Evolutionary conservation across 2,888 invertebrate genomes (phyloP).

Genomic region (Eulithis testata): DNA sequence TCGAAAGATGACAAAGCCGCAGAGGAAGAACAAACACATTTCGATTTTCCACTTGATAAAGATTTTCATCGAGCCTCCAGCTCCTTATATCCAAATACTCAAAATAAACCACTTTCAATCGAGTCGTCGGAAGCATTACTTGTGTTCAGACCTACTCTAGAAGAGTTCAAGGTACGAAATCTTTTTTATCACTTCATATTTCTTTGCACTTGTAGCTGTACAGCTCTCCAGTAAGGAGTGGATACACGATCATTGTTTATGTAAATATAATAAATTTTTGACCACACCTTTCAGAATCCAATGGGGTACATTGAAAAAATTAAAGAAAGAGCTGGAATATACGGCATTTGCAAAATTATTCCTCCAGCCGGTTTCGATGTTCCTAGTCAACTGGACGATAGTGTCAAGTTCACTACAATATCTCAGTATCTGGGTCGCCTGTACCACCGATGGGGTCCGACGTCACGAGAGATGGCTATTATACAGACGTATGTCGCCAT

Average conservation of each 20-base stretch:
- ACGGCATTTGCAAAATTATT: constrained; percentile 94
- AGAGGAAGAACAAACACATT: too few species aligned
- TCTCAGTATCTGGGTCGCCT: constrained; percentile 96
- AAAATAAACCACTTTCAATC: too few species aligned
- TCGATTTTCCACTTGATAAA: too few species aligned
- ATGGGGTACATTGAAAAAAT: constrained; percentile 17
- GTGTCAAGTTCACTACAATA: constrained; percentile 93
- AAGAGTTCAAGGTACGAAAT: constrained; percentile 22
- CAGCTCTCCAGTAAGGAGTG: too few species aligned
- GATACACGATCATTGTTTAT: neutral
- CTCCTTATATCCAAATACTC: neutral
- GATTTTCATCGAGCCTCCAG: neutral
- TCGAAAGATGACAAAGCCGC: too few species aligned
- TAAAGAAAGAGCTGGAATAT: constrained; percentile 5
- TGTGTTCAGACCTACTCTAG: constrained; percentile 14
- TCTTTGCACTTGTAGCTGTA: neutral
- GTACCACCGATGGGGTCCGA: constrained; percentile 95
- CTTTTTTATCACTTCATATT: neutral
- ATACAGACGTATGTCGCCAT: constrained; percentile 87
- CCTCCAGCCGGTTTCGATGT: constrained; percentile 91
- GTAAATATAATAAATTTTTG: neutral
- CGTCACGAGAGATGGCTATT: constrained; percentile 92
- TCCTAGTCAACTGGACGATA: constrained; percentile 92
- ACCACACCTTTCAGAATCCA: constrained; percentile 21
- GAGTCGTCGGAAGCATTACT: neutral